phyloP scores from a whole-genome alignment of 2,797 vertebrate species.

The Crypturellus tataupa region DNA sequence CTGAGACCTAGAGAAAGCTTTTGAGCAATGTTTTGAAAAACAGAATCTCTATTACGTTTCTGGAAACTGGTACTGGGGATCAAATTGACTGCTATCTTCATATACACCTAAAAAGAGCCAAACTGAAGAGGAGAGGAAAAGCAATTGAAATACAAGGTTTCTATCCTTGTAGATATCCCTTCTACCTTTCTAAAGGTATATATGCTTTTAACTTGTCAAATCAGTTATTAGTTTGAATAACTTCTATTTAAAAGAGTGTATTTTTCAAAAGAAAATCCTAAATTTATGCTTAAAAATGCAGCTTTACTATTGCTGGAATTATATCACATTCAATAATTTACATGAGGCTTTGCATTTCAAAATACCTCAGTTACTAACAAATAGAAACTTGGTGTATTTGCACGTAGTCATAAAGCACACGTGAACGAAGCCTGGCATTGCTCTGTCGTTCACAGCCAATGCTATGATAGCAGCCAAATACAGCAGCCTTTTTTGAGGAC shows the following conservation, averaged over 20 bases:
- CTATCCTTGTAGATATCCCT: too few relatives aligned
- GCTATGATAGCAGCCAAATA: not conserved
- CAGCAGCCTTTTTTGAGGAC: not conserved
- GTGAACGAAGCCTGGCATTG: accelerated
- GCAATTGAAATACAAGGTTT: not conserved
- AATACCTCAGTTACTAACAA: not conserved
- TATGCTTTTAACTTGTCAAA: not conserved
- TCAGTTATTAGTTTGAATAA: not conserved
- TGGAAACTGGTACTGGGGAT: not conserved
- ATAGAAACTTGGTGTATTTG: not conserved
- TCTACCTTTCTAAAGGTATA: not conserved
- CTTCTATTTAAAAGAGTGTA: not conserved
- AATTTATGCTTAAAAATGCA: not conserved
- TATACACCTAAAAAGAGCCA: not conserved
- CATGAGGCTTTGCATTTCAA: too few relatives aligned
- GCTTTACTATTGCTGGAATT: not conserved
- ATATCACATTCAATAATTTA: too few relatives aligned
- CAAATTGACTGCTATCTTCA: not conserved
- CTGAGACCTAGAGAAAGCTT: not conserved
- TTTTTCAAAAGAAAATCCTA: not conserved
- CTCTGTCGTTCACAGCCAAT: not conserved
- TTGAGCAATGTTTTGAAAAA: not conserved
- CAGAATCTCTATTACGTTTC: not conserved
- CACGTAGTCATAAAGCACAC: not conserved
- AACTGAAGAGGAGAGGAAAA: not conserved